A percentile compares a stretch with the other conserved stretches of the same genome.
Evolutionary conservation across 2,888 invertebrate genomes (phyloP).

Genomic region (Caenorhabditis sp.): DNA sequence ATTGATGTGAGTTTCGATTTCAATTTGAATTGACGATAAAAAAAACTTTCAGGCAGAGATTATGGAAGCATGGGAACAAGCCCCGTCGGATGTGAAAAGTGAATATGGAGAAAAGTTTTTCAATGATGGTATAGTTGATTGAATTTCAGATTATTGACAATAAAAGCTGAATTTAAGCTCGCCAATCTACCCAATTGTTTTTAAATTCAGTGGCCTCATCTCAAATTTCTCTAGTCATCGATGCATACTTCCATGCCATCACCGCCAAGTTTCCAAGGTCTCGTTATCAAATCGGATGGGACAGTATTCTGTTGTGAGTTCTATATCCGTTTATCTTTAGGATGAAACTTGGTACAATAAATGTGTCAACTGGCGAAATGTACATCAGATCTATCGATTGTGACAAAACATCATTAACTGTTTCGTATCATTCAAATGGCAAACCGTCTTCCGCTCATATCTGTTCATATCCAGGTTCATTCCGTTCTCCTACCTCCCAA

Average conservation of each 20-base stretch:
- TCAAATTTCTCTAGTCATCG: constrained; percentile 69
- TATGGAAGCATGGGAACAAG: constrained; percentile 64
- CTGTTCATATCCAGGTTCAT: constrained; percentile 65
- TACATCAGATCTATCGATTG: too few relatives aligned
- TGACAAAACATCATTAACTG: too few relatives aligned
- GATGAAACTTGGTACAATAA: too few relatives aligned
- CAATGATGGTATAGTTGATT: constrained; percentile 32
- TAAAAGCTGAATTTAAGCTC: constrained; percentile 52
- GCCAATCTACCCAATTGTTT: constrained; percentile 52
- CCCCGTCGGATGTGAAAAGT: constrained; percentile 55
- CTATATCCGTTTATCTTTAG: neutral
- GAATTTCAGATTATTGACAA: neutral
- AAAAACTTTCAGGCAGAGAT: constrained; percentile 54
- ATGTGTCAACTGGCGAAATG: too few relatives aligned
- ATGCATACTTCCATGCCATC: constrained; percentile 80
- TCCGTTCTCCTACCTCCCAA: constrained; percentile 70
- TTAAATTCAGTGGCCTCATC: constrained; percentile 64
- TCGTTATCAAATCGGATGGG: constrained; percentile 77
- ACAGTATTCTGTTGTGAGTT: constrained; percentile 67
- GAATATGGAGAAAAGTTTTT: constrained; percentile 70
- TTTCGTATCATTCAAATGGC: too few relatives aligned
- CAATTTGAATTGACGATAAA: too few relatives aligned
- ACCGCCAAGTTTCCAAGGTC: constrained; percentile 74
- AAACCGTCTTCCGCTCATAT: too few relatives aligned
- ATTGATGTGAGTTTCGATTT: constrained; percentile 45